A percentile compares a stretch with the other conserved stretches of the same genome.
Evolutionary conservation across 2,888 invertebrate genomes (phyloP).

Genomic region (Timema cristinae): DNA sequence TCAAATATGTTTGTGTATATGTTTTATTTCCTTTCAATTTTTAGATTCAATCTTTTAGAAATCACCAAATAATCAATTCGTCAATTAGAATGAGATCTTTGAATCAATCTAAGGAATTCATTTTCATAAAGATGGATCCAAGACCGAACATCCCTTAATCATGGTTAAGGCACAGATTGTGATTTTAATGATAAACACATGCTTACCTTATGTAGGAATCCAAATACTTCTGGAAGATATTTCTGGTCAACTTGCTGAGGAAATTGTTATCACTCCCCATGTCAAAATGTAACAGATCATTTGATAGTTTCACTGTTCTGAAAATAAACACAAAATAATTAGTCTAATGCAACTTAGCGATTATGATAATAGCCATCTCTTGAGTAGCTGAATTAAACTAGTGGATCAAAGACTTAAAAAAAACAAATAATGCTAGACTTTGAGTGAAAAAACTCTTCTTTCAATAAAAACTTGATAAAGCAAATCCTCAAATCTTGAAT

Average conservation of each 20-base stretch:
- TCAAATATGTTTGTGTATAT: too few relatives aligned
- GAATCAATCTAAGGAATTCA: too few relatives aligned
- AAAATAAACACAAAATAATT: conserved; percentile 34
- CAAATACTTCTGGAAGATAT: conserved; percentile 75
- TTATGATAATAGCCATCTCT: conserved; percentile 7
- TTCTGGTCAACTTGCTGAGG: conserved; percentile 70
- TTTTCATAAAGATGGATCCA: too few relatives aligned
- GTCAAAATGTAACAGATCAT: conserved; percentile 67
- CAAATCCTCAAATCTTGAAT: too few relatives aligned
- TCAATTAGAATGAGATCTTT: too few relatives aligned
- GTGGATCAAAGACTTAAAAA: background rate
- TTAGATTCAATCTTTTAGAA: too few relatives aligned
- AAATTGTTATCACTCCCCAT: conserved; percentile 76
- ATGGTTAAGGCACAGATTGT: too few relatives aligned
- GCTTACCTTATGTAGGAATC: conserved; percentile 69
- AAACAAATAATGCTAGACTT: background rate
- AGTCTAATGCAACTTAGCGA: conserved; percentile 1
- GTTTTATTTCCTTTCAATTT: too few relatives aligned
- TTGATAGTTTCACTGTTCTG: conserved; percentile 71
- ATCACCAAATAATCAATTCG: too few relatives aligned
- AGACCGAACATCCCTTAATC: too few relatives aligned
- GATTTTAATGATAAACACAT: conserved; percentile 17
- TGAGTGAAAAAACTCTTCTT: background rate
- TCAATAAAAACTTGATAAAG: too few relatives aligned
- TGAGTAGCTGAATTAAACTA: background rate